Conservation (phyloP, 2,797 vertebrate genomes). For the Pangasius mekongensis region DNA sequence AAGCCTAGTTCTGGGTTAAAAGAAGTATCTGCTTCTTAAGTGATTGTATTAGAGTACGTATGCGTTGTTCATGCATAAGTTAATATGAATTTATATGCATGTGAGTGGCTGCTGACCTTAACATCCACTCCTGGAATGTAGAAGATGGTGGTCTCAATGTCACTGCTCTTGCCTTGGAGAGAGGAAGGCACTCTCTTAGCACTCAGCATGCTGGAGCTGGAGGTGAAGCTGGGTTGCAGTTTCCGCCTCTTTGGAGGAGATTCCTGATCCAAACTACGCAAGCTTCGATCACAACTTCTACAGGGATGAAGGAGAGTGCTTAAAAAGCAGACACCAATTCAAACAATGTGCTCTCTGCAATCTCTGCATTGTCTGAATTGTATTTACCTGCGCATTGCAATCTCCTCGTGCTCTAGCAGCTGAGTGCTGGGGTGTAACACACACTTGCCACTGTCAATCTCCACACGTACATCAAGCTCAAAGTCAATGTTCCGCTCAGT, state of each 20-base stretch:
- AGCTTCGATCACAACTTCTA: conserved; percentile 93
- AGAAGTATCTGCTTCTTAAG: background rate
- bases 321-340: background rate
- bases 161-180: conserved; percentile 91
- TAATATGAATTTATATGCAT: background rate
- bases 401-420: conserved; percentile 90
- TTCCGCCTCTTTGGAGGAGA: conserved; percentile 98
- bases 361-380: background rate
- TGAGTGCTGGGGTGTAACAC: conserved; percentile 93
- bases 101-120: conserved; percentile 79
- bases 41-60: background rate
- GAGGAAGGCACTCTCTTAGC: conserved; percentile 94
- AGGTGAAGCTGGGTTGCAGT: conserved; percentile 89
- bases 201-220: conserved; percentile 87
- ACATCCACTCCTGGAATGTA: conserved; percentile 99
- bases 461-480: conserved; percentile 96
- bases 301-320: conserved; percentile 27
- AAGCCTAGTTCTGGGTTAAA: background rate
- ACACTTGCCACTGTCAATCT: conserved; percentile 98
- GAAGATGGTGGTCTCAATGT: conserved; percentile 96
- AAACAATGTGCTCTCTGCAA: background rate
- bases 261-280: conserved; percentile 93
- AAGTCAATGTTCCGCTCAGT: conserved; percentile 98
- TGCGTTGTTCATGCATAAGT: background rate
- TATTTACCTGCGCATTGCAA: conserved; percentile 83